Evolutionary conservation across 2,113 vertebrate species (phyloP), one percentile per base, ranked within the genome.

Genomic region (Misgurnus mizolepis): DNA sequence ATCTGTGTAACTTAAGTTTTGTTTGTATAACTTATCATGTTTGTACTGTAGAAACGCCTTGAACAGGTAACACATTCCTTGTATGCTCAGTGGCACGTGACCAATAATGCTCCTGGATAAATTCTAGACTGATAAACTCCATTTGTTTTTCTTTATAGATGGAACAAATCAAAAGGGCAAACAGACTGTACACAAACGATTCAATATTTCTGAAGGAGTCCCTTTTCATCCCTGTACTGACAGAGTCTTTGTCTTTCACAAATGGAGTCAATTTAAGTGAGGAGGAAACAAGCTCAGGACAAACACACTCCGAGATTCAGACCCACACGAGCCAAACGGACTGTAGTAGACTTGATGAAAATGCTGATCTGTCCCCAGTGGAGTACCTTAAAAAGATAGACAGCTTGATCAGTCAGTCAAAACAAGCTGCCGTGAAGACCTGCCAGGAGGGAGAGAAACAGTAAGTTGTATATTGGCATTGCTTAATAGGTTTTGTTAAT

Each of bases 111-210:
- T 12, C 49, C 47, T 49, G 47, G 6, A 3, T 34, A 34, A 0
- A 11, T 14, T 9, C 22, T 39, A 17, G 9, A 18, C n/a, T 45
- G 34, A 22, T 17, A 41, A 7, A 40, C 40, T 8, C 11, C 9
- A 1, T 77, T 55, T 7, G 6, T 49, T 50, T 17, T 58, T 14
- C 81, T 74, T 88, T 88, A 0, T 90, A 98, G 96, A 97, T 94
- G 90, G 97, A 98, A 86, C 94, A 96, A 88, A 98, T 98, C 88
- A 95, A 96, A 73, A 89, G 96, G n/a, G 94, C 92, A 50, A 98
- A 98, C 85, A 92, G 96, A 56, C 92, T 98, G 73, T 98, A 97
- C 90, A 94, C 96, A 68, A 96, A 96, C 1, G 97, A 98, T 89
- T 96, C 95, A 2, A 96, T 98, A 85, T 98, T 96, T 92, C 91